Conservation (phyloP, 2,888 invertebrate species). For the Leptinotarsa rubiginosa region DNA sequence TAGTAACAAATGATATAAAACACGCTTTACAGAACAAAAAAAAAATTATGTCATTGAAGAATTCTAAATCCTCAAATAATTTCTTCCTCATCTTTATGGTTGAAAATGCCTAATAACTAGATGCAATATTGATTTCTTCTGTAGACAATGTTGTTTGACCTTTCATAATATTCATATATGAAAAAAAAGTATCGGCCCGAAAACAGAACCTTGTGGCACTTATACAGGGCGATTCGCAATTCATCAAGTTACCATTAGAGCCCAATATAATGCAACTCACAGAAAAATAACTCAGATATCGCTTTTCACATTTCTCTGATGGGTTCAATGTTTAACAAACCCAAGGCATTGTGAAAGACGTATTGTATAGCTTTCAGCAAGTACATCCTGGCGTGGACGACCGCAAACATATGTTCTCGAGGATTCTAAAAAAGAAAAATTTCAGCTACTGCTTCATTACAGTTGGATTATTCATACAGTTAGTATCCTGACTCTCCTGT, state of each 20-base stretch:
- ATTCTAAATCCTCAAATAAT: no score
- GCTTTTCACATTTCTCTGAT: slow-evolving; percentile 74
- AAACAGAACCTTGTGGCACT: background rate
- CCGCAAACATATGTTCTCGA: slow-evolving; percentile 75
- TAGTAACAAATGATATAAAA: background rate
- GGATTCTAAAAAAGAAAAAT: slow-evolving; percentile 71
- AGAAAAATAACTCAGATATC: background rate
- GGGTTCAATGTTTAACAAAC: slow-evolving; percentile 76
- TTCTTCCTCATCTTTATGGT: no score
- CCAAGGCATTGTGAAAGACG: slow-evolving; percentile 74
- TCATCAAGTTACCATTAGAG: background rate
- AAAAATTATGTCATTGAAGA: no score
- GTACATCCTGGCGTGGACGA: slow-evolving; percentile 77
- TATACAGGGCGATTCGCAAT: background rate
- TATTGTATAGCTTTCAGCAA: slow-evolving; percentile 74
- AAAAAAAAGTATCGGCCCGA: no score
- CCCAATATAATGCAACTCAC: background rate
- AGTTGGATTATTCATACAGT: slow-evolving; percentile 69
- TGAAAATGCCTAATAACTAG: no score
- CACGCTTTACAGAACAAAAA: no score
- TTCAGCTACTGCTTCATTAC: background rate
- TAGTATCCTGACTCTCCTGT: slow-evolving; percentile 77
- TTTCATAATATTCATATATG: no score
- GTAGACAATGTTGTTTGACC: no score
- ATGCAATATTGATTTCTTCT: no score